phyloP scores from a whole-genome alignment of 2,888 invertebrate species.

The Leptinotarsa tumamoca region DNA sequence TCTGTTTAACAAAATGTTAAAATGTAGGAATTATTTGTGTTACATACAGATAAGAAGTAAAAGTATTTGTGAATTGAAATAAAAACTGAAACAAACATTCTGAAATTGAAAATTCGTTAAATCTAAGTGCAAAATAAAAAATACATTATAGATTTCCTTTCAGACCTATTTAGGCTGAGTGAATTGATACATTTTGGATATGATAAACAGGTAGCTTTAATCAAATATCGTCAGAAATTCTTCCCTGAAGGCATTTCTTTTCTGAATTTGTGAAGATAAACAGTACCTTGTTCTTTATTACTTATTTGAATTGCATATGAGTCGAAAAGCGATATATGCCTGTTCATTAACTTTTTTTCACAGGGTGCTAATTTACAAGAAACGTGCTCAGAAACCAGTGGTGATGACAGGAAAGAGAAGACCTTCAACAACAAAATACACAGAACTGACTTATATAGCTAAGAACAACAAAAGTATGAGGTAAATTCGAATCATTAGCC shows the following conservation, averaged over 20 bases:
- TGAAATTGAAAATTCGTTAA: too few species aligned
- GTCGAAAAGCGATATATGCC: neutral
- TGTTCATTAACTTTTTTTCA: conserved; percentile 39
- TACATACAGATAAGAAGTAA: too few species aligned
- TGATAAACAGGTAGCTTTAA: too few species aligned
- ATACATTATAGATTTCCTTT: too few species aligned
- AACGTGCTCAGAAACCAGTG: conserved; percentile 55
- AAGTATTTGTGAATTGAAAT: too few species aligned
- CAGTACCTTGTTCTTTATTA: neutral
- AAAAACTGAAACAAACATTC: too few species aligned
- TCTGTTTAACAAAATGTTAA: too few species aligned
- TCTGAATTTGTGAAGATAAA: neutral
- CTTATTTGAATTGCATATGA: neutral
- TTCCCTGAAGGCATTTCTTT: neutral
- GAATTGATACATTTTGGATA: too few species aligned
- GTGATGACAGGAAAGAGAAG: conserved; percentile 52
- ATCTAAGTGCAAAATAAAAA: too few species aligned
- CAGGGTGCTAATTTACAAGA: conserved; percentile 63
- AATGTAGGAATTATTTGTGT: too few species aligned
- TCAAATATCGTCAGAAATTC: neutral
- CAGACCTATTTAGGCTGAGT: too few species aligned
- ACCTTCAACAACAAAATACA: conserved; percentile 60
- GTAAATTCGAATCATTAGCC: conserved; percentile 43
- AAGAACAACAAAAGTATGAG: conserved; percentile 49
- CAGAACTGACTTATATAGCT: conserved; percentile 60